Evolutionary conservation across 2,113 vertebrate genomes (phyloP), one percentile per base, ranked within the genome.

Genomic region (Copsychus sechellarum): DNA sequence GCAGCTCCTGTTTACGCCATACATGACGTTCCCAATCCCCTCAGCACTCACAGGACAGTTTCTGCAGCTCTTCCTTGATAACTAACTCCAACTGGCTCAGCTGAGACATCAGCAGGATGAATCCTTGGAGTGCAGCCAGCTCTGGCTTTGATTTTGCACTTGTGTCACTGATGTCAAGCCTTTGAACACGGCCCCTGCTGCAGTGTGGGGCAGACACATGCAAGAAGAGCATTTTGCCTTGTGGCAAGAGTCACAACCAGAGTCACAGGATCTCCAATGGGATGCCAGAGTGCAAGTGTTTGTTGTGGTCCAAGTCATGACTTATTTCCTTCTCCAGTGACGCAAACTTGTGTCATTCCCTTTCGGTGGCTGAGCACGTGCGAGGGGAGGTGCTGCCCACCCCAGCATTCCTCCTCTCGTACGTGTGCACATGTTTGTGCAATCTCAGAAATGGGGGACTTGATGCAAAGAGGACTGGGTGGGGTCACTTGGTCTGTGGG

Each of bases 11-110:
- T 88, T 95, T 77, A 38, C 4, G 2, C 76, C 74, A 34, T 31
- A 5, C 28, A 4, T 81, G 72, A 73, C 1, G 2, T 78, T 92
- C 29, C 40, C 22, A 58, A 12, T 34, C 71, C 58, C 71, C 65
- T 82, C 70, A 57, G 40, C 62, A 29, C n/a, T 87, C 11, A 2
- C 34, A 26, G 45, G 31, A 24, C 24, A 22, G 12, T 66, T 93
- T 70, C 72, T 86, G 54, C 5, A 5, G 67, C 54, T 78, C 76
- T n/a, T 88, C 71, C 64, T 86, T 20, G 1, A 16, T 92, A 81
- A 93, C 95, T 70, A 80, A 51, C 67, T 95, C 92, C 92, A 92
- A 88, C 85, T 88, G 95, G 38, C 45, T 34, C 36, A 66, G 85
- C 64, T 86, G 88, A 93, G 62, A 57, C 76, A 70, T 24, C 64